Percentiles rank a stretch among this genome's conserved stretches.
Conservation (phyloP, 2,113 vertebrate species). For the Prunella himalayana region DNA sequence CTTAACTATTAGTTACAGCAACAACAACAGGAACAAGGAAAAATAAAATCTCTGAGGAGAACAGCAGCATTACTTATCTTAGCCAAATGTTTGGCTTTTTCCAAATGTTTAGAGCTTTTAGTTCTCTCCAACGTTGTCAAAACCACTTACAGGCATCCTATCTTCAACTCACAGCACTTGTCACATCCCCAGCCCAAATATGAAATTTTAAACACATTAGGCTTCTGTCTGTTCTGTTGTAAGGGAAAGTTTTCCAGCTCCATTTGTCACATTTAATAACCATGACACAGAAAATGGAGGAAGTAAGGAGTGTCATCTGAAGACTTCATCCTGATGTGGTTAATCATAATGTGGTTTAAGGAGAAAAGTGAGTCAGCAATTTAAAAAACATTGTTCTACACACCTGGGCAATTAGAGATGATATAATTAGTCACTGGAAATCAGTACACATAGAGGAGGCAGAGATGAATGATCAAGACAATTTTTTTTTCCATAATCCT, state of each 20-base stretch:
- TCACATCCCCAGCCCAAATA: neutral
- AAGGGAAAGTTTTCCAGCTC: neutral
- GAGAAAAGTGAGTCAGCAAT: neutral
- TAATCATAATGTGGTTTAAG: neutral
- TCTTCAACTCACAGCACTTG: neutral
- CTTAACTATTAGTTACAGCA: neutral
- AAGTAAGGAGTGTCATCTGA: neutral
- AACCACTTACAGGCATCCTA: neutral
- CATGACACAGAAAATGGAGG: neutral
- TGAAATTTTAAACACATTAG: conserved; percentile 3
- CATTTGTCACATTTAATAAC: neutral
- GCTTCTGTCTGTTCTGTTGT: neutral
- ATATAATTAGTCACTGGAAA: neutral
- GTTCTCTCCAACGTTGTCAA: neutral
- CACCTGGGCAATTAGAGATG: neutral
- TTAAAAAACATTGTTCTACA: neutral
- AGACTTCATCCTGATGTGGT: neutral
- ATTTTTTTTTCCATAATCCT: neutral
- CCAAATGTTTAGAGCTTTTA: neutral
- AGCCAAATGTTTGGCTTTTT: neutral
- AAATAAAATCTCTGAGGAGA: neutral
- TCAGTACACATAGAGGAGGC: rapidly evolving
- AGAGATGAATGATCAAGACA: neutral
- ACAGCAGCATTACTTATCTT: neutral
- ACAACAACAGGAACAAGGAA: neutral